phyloP scores from a whole-genome alignment of 2,888 invertebrate species.

The Rotaria socialis region DNA sequence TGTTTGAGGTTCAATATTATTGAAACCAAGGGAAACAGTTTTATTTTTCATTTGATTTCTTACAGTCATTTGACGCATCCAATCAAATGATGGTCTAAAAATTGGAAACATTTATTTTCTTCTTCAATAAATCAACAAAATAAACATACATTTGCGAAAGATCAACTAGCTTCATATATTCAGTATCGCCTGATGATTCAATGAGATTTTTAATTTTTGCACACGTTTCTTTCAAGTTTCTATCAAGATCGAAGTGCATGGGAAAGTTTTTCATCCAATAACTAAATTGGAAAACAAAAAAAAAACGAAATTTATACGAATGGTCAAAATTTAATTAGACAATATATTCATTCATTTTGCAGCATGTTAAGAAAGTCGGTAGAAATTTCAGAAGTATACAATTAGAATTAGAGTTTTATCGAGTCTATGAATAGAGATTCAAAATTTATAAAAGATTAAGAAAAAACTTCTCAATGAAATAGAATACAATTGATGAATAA shows the following conservation, averaged over 20 bases:
- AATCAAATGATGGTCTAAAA: conserved; percentile 63
- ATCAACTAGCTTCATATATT: conserved; percentile 25
- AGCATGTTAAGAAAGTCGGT: too few species aligned
- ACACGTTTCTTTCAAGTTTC: conserved; percentile 58
- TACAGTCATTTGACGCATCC: conserved; percentile 64
- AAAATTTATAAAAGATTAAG: too few species aligned
- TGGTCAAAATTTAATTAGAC: too few species aligned
- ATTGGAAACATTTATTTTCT: conserved; percentile 34
- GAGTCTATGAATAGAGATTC: too few species aligned
- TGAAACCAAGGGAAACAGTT: conserved; percentile 63
- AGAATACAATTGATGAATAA: too few species aligned
- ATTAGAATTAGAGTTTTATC: too few species aligned
- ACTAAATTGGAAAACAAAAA: conserved; percentile 50
- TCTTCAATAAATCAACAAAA: background rate
- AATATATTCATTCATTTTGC: too few species aligned
- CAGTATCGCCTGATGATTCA: conserved; percentile 53
- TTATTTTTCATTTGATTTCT: conserved; percentile 54
- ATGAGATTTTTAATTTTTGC: conserved; percentile 58
- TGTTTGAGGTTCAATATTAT: conserved; percentile 63
- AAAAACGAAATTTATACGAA: background rate
- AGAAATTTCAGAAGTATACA: too few species aligned
- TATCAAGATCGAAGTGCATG: conserved; percentile 63
- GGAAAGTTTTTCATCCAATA: conserved; percentile 64
- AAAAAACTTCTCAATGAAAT: too few species aligned
- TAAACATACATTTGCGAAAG: background rate